phyloP scores from a whole-genome alignment of 2,113 vertebrate genomes.

The Carlito syrichta region DNA sequence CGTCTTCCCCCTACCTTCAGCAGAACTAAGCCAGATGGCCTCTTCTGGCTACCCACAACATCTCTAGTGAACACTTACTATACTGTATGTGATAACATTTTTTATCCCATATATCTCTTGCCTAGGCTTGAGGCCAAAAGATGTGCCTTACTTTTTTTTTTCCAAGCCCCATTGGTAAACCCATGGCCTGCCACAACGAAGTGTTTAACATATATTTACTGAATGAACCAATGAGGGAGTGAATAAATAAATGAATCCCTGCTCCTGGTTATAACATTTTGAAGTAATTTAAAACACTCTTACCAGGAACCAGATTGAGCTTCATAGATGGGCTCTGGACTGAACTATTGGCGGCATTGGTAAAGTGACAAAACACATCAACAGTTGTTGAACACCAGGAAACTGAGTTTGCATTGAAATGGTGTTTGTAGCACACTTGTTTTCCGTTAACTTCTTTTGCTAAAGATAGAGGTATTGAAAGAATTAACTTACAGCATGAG shows the following conservation, averaged over 20 bases:
- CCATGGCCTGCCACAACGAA: background rate
- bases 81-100: background rate
- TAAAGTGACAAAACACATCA: conserved; percentile 53
- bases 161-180: background rate
- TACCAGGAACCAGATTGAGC: conserved; percentile 71
- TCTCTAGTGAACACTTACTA: background rate
- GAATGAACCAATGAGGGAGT: background rate
- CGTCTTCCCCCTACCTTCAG: background rate
- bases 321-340: conserved; percentile 68
- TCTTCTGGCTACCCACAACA: background rate
- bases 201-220: background rate
- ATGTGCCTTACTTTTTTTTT: background rate
- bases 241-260: background rate
- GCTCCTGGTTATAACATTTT: background rate
- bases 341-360: conserved; percentile 11
- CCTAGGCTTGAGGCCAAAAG: background rate
- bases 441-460: background rate
- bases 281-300: conserved; percentile 41
- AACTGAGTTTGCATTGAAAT: background rate
- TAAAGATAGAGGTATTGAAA: conserved; percentile 44
- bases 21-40: background rate
- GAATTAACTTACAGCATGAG: background rate
- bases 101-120: background rate
- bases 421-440: conserved; percentile 70
- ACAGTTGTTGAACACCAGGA: background rate